A percentile compares a stretch with the other conserved stretches of the same genome.
Evolutionary conservation across 2,888 invertebrate genomes (phyloP).

Genomic region (Andrena trimmerana): DNA sequence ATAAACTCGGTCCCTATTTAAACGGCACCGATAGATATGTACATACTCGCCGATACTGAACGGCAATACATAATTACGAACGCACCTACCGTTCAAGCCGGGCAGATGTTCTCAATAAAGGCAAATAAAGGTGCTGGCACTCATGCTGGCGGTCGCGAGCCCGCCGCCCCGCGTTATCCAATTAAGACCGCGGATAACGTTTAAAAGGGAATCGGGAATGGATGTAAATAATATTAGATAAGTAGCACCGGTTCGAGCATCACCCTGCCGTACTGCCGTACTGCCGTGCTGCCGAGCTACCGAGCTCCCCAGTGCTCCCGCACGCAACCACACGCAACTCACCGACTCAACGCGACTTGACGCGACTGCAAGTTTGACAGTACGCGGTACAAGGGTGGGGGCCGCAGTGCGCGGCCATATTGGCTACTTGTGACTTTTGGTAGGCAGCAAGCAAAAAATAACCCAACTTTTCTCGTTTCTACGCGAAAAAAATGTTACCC

Average conservation of each 20-base stretch:
- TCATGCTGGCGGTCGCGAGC: background rate
- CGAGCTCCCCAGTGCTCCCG: too few relatives aligned
- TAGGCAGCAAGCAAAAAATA: conserved; percentile 78
- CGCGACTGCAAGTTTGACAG: conserved; percentile 64
- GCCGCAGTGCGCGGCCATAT: conserved; percentile 80
- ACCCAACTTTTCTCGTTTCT: conserved; percentile 76
- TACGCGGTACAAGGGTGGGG: conserved; percentile 58
- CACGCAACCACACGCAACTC: too few relatives aligned
- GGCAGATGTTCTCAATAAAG: conserved; percentile 23
- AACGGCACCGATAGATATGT: conserved; percentile 36
- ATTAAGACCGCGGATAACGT: conserved; percentile 24
- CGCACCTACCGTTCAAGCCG: conserved; percentile 35
- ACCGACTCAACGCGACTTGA: too few relatives aligned
- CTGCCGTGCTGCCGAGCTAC: background rate
- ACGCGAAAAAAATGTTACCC: conserved; percentile 76
- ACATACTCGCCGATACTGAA: conserved; percentile 40
- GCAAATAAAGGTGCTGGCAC: background rate
- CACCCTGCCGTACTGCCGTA: conserved; percentile 20
- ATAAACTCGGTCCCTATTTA: conserved; percentile 19
- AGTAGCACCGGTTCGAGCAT: conserved; percentile 31
- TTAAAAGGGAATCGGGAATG: conserved; percentile 30
- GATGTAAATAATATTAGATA: conserved; percentile 48
- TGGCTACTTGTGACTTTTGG: conserved; percentile 84
- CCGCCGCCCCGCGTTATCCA: conserved; percentile 18
- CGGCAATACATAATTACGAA: conserved; percentile 44